Evolutionary conservation across 2,797 vertebrate genomes (phyloP).

Genomic region (Neosilurus hyrtlii): DNA sequence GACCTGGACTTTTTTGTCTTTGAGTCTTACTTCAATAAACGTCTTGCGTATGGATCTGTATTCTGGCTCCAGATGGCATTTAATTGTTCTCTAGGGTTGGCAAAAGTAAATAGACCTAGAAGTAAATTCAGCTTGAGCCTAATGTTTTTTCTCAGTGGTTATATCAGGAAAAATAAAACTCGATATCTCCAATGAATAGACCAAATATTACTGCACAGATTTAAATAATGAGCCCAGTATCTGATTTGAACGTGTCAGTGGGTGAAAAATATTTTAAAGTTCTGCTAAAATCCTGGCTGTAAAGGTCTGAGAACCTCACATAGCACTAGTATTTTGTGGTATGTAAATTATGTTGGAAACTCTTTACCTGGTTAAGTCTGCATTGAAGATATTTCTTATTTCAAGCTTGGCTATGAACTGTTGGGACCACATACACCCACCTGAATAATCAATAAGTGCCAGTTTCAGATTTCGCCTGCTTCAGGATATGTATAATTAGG

Average conservation of each 20-base stretch:
- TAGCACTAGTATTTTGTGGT: not conserved
- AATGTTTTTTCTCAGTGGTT: not conserved
- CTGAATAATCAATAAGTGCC: conserved; percentile 9
- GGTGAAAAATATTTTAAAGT: not conserved
- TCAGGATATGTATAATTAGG: not conserved
- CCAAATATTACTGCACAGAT: not conserved
- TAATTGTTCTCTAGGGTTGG: not conserved
- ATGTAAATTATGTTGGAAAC: not conserved
- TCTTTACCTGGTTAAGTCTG: not conserved
- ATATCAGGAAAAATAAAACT: not conserved
- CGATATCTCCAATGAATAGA: not conserved
- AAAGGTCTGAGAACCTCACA: not conserved
- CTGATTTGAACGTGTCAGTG: not conserved
- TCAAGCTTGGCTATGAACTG: not conserved
- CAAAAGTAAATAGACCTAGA: not conserved
- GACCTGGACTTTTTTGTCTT: not conserved
- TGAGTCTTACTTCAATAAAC: not conserved
- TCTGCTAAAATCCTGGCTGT: not conserved
- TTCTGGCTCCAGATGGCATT: not conserved
- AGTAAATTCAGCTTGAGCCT: not conserved
- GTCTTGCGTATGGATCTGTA: too few species aligned
- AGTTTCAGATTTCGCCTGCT: conserved; percentile 6
- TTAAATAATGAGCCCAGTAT: not conserved
- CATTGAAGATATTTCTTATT: not conserved
- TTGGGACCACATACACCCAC: not conserved